These are phyloP conservation scores for Nasua narica DNA, from an alignment of 2,797 vertebrate genomes.

Conservation along the genomic window DNA sequence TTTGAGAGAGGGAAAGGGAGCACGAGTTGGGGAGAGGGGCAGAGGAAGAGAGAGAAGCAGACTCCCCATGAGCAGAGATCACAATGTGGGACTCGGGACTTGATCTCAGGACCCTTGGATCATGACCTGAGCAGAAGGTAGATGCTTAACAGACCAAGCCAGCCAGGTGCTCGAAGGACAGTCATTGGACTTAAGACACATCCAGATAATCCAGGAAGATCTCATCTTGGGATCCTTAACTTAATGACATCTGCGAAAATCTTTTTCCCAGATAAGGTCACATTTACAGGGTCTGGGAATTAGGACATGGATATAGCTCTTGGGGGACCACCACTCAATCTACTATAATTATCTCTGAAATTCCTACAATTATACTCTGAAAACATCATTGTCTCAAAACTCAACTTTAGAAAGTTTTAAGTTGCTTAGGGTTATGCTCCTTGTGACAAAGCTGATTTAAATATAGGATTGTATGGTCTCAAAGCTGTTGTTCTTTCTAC, in stretches of 20 bases:
- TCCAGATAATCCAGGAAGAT: not conserved
- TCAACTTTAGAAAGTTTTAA: not conserved
- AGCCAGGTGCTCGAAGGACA: not conserved
- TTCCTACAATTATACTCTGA: not conserved
- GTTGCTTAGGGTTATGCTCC: not conserved
- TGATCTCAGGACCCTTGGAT: no score
- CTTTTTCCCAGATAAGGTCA: not conserved
- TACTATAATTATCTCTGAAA: not conserved
- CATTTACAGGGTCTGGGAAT: not conserved
- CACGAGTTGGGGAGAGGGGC: no score
- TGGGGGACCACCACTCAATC: not conserved
- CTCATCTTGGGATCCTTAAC: not conserved
- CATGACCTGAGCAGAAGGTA: no score
- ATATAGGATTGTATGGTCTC: not conserved
- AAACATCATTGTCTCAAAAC: slow-evolving; percentile 3
- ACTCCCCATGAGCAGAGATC: no score
- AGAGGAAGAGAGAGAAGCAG: no score
- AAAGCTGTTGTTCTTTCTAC: slow-evolving; percentile 8
- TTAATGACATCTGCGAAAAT: not conserved
- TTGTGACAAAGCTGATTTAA: not conserved
- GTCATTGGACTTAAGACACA: not conserved
- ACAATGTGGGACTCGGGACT: no score
- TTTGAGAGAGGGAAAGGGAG: no score
- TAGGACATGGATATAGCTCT: not conserved
- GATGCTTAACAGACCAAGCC: no score